These are phyloP conservation scores for Sebastes hubbsi DNA, from an alignment of 2,797 vertebrate species.

Conservation along the genomic window DNA sequence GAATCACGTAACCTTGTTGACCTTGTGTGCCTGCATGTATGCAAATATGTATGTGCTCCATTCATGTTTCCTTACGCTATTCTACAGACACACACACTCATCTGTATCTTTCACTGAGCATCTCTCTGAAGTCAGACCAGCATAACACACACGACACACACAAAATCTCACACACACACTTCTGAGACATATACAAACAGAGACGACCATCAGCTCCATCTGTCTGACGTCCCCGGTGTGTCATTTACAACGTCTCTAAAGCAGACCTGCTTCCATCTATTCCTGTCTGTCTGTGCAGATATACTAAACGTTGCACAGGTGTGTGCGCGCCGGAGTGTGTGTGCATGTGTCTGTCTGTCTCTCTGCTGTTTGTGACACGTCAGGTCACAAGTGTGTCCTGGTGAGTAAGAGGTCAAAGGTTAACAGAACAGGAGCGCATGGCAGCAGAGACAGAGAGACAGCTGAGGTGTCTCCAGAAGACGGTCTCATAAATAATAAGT, in stretches of 20 bases:
- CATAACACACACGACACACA: not conserved
- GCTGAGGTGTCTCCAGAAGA: not conserved
- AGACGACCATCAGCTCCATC: conserved; percentile 2
- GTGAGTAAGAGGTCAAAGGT: conserved; percentile 27
- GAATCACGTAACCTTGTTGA: not conserved
- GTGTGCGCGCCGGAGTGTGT: not conserved
- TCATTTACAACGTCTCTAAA: conserved; percentile 3
- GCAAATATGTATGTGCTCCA: not conserved
- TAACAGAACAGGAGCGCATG: not conserved
- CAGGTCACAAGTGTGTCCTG: not conserved
- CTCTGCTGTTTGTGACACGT: conserved; percentile 1
- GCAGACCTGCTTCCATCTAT: conserved; percentile 4
- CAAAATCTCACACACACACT: not conserved
- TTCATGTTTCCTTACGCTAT: not conserved
- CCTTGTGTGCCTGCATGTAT: not conserved
- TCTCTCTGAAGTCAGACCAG: not conserved
- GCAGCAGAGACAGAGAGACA: conserved; percentile 14
- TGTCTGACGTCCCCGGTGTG: conserved; percentile 13
- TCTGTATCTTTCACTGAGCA: not conserved
- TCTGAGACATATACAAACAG: not conserved
- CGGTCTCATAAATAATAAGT: not conserved
- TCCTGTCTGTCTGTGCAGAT: not conserved
- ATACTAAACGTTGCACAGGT: not conserved
- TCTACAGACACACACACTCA: not conserved
- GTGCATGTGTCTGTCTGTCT: not conserved